Evolutionary conservation across 2,888 invertebrate species (phyloP), one percentile per base, ranked within the genome.

Genomic region (Poecilus cupreus): DNA sequence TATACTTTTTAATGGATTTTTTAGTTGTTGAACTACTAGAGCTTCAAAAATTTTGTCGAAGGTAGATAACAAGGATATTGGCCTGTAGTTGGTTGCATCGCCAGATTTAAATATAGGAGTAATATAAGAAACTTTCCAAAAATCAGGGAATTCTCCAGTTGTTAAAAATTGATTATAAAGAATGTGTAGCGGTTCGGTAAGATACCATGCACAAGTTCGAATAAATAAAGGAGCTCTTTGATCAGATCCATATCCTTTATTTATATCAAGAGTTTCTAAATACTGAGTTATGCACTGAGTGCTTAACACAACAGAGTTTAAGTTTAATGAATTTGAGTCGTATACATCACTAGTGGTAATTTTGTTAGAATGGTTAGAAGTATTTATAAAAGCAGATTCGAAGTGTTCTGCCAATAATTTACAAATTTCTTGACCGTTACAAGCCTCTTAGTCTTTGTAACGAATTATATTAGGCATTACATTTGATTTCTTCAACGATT

Each of bases 41-140:
- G n/a, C n/a, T 46, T 46, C 46, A 46, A 46, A 46, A 3, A 57
- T 57, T 26, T 57, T 57, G 57, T 20, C 57, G 26, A 8, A 22
- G 57, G 57, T 57, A 11, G 57, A 57, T 57, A 57, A 57, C 20
- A 57, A 24, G n/a, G 57, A 57, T 24, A 57, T 57, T 2, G 57
- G 57, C 26, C 20, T 57, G 4, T 57, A 57, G 18, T 18, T 57
- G 2, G 20, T 20, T 57, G 57, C 57, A 57, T 26, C 26, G 11
- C 57, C 57, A 3, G 16, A 57, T 57, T 57, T 57, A 18, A 16
- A 57, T 18, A 57, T 57, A 3, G 57, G 57, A 2, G 22, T 57
- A 18, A 57, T 57, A 6, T 57, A 26, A 26, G 57, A 57, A 57
- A n/a, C n/a, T 57, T 57, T 57, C 57, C 57, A 57, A 16, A 18